Evolutionary conservation across 2,797 vertebrate species (phyloP), one percentile per base, ranked within the genome.

Genomic region (Thaleichthys pacificus): DNA sequence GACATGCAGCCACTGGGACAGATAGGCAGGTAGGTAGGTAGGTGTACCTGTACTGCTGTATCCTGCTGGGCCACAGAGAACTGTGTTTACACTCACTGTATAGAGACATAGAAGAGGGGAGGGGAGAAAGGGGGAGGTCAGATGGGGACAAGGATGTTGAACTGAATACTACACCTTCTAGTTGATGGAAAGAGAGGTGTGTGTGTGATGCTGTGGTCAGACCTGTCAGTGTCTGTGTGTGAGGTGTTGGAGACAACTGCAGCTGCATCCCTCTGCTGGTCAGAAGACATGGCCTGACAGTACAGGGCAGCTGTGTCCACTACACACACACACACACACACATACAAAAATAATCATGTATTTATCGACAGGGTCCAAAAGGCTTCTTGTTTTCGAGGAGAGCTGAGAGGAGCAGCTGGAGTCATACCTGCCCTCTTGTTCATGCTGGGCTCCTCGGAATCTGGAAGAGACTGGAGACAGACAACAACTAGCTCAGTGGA

Each of bases 31-130:
- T 3, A 2, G 12, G 5, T 24, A 1, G 7, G 65, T 19, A 19
- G 17, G 8, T 49, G 88, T 92, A 98, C 96, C 96, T 96, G 89
- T 91, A 81, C 49, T 93, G 79, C 1, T 86, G 76, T 35, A 91
- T 79, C 82, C 87, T 93, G 68, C 75, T 87, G 26, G 80, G 74
- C 96, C 95, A 96, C 35, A n/a, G 84, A 28, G 87, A 92, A 3
- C 72, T 61, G 57, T 38, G 6, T 26, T 28, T 9, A 65, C 5
- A 9, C 73, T 21, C 72, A 60, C 68, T 62, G 1, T 38, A 1
- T 64, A 93, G 82, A 19, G 64, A 65, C 51, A 60, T 68, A 35
- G 30, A 71, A 73, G 75, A 82, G 85, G 88, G 73, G 12, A 80
- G 17, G 76, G 74, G 3, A 61, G 42, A 11, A 35, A 8, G 8